Conservation (phyloP, 2,888 invertebrate genomes). For the Galeopsomyia nigrocyanea region DNA sequence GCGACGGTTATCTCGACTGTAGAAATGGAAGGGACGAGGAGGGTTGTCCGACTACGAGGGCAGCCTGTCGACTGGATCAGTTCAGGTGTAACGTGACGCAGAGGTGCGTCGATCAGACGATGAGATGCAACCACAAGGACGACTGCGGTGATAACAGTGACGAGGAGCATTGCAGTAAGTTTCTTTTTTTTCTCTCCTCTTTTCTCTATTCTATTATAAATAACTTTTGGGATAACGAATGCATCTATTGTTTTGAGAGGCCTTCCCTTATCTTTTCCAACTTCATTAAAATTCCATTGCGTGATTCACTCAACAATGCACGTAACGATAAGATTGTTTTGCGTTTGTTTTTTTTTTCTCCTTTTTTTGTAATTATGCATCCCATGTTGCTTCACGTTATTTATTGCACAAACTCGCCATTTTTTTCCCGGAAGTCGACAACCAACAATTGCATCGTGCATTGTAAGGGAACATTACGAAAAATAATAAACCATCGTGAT, state of each 20-base stretch:
- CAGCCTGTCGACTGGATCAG: constrained; percentile 85
- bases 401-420: too few relatives aligned
- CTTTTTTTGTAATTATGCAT: not conserved
- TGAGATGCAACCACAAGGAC: constrained; percentile 89
- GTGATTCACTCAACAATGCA: not conserved
- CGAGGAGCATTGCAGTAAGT: constrained; percentile 90
- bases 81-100: constrained; percentile 86
- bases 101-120: constrained; percentile 82
- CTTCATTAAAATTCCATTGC: too few relatives aligned
- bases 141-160: constrained; percentile 94
- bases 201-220: not conserved
- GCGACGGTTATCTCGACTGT: constrained; percentile 93
- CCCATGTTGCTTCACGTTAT: too few relatives aligned
- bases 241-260: not conserved
- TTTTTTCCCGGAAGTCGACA: too few relatives aligned
- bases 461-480: not conserved
- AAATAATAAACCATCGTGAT: not conserved
- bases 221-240: not conserved
- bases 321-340: not conserved
- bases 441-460: not conserved
- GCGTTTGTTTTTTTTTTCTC: not conserved
- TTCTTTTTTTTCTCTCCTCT: constrained; percentile 32
- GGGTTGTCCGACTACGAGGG: constrained; percentile 74
- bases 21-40: constrained; percentile 86
- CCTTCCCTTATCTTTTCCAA: not conserved